phyloP scores from a whole-genome alignment of 2,797 vertebrate species.

The Phataginus tetradactyla region DNA sequence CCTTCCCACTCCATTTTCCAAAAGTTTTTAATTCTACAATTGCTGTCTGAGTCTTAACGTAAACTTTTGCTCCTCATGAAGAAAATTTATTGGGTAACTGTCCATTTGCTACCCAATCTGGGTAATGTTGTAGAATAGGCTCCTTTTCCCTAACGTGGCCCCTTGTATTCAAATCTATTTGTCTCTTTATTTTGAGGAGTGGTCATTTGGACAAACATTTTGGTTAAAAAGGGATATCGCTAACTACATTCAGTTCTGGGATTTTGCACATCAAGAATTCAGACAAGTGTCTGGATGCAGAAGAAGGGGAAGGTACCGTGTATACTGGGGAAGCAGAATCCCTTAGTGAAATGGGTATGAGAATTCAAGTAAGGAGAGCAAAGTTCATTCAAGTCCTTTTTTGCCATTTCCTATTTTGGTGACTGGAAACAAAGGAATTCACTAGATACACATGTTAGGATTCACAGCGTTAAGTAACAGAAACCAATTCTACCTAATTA shows the following conservation, averaged over 20 bases:
- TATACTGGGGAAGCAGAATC: background rate
- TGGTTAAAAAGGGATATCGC: background rate
- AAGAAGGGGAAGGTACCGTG: rapidly evolving
- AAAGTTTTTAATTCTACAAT: background rate
- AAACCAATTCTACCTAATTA: background rate
- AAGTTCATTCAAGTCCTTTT: background rate
- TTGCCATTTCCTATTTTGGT: background rate
- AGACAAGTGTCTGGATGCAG: background rate
- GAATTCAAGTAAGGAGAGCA: background rate
- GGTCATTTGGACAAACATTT: background rate
- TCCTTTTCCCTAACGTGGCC: background rate
- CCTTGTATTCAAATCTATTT: background rate
- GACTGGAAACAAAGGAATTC: background rate
- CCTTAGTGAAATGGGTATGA: background rate
- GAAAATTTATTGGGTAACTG: background rate
- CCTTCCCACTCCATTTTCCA: background rate
- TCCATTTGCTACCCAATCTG: background rate
- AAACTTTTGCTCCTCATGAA: background rate
- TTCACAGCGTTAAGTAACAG: background rate
- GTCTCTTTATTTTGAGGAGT: background rate
- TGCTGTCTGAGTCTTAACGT: background rate
- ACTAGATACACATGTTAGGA: background rate
- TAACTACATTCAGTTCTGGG: background rate
- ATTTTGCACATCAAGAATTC: background rate
- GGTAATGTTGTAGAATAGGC: background rate